A percentile compares a stretch with the other conserved stretches of the same genome.
These are phyloP conservation scores for Acanthosoma haemorrhoidale DNA, from an alignment of 2,888 invertebrate species.

Conservation along the genomic window DNA sequence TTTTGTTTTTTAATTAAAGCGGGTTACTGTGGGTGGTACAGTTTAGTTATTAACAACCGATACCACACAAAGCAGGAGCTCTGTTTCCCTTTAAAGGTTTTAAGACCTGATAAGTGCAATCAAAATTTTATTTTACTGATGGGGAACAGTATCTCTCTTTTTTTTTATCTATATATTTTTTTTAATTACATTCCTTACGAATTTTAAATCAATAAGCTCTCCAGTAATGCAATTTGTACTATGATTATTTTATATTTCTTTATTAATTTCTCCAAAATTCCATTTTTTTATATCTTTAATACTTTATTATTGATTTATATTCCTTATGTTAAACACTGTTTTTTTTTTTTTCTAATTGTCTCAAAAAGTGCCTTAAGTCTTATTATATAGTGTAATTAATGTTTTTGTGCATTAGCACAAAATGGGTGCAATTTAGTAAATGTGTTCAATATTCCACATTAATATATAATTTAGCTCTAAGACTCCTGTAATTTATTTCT, in stretches of 20 bases:
- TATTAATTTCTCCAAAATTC: neutral
- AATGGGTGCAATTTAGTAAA: conserved; percentile 34
- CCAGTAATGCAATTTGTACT: neutral
- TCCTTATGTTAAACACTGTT: conserved; percentile 11
- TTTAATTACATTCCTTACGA: conserved; percentile 3
- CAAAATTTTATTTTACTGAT: conserved; percentile 11
- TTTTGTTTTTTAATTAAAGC: no score
- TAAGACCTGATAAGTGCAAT: conserved; percentile 27
- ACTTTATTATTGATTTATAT: conserved; percentile 15
- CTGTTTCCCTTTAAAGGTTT: conserved; percentile 22
- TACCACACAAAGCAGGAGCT: neutral
- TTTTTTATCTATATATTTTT: conserved; percentile 12
- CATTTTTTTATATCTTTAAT: neutral
- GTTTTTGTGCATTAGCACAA: conserved; percentile 22
- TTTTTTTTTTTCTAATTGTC: conserved; percentile 13
- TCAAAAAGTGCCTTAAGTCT: conserved; percentile 32
- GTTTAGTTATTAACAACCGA: conserved; percentile 6
- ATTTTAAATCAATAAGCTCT: neutral
- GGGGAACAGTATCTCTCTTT: conserved; percentile 15
- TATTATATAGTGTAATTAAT: conserved; percentile 20
- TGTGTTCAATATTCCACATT: conserved; percentile 33
- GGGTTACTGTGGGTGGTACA: conserved; percentile 18
- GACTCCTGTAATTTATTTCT: conserved; percentile 30
- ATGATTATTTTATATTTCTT: conserved; percentile 7
- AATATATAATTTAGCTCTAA: conserved; percentile 32